These are phyloP conservation scores for Andrena flavipes DNA, from an alignment of 2,888 invertebrate genomes.

Conservation along the genomic window DNA sequence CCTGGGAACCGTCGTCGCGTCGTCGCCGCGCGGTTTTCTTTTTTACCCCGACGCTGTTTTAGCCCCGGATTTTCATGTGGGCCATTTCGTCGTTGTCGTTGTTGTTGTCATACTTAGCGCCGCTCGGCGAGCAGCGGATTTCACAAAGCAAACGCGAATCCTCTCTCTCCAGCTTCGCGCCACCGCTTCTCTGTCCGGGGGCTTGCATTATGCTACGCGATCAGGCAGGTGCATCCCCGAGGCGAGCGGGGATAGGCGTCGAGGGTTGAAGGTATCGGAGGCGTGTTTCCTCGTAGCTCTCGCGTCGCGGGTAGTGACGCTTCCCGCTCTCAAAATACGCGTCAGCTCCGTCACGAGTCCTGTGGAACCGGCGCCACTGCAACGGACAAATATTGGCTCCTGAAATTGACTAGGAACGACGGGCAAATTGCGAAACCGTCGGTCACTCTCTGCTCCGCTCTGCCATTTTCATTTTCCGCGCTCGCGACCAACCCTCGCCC, in stretches of 20 bases:
- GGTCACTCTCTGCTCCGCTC: conserved; percentile 33
- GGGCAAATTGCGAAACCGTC: conserved; percentile 62
- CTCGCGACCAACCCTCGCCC: background rate
- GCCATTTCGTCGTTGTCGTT: background rate
- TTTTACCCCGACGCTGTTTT: conserved; percentile 5
- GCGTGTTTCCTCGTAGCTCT: conserved; percentile 9
- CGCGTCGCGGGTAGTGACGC: background rate
- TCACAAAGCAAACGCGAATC: conserved; percentile 23
- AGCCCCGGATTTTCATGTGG: background rate
- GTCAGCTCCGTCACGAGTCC: conserved; percentile 27
- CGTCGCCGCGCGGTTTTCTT: background rate
- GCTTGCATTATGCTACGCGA: background rate
- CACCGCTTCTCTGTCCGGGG: background rate
- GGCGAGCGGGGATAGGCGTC: background rate
- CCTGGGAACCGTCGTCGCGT: background rate
- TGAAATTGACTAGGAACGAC: conserved; percentile 66
- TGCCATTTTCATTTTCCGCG: conserved; percentile 37
- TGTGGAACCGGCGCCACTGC: conserved; percentile 14
- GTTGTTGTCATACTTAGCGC: background rate
- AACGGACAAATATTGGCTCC: conserved; percentile 66
- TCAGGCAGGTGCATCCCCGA: conserved; percentile 4
- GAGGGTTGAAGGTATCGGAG: conserved; percentile 15
- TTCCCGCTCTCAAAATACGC: background rate
- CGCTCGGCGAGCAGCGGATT: background rate
- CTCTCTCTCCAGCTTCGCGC: background rate